Conservation (phyloP, 2,888 invertebrate species). For the Loripinus fragilis region DNA sequence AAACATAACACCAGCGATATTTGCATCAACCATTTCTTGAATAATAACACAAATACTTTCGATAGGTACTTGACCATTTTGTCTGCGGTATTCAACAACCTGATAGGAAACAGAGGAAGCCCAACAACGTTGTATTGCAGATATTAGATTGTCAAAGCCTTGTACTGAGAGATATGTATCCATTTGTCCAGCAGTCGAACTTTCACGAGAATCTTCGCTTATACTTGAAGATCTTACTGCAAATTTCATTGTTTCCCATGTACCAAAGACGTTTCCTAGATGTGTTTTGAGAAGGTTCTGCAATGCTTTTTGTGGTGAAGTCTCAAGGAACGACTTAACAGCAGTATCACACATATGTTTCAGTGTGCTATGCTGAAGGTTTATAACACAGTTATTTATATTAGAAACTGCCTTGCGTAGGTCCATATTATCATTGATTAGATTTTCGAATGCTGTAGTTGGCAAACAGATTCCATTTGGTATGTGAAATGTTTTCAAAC, state of each 20-base stretch:
- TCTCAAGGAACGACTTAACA: not conserved
- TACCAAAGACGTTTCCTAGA: not conserved
- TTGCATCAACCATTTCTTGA: constrained; percentile 27
- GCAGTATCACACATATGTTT: not conserved
- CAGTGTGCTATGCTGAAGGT: not conserved
- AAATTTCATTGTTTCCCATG: not conserved
- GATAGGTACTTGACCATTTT: constrained; percentile 23
- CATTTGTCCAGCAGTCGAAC: not conserved
- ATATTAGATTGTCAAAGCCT: not conserved
- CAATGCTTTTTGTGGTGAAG: not conserved
- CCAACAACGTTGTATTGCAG: not conserved
- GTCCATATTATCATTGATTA: not conserved
- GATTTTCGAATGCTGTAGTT: not conserved
- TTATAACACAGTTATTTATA: not conserved
- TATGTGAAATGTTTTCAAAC: not conserved
- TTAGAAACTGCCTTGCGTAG: not conserved
- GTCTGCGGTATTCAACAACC: constrained; percentile 22
- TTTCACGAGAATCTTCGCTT: not conserved
- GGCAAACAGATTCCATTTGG: not conserved
- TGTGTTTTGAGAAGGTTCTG: not conserved
- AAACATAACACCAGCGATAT: constrained; percentile 27
- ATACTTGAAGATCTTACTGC: not conserved
- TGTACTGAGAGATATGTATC: not conserved
- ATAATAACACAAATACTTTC: constrained; percentile 26
- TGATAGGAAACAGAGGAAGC: not conserved